Base-by-base conservation (phyloP, 2,113 vertebrate genomes). In the Baryphthengus martii region DNA sequence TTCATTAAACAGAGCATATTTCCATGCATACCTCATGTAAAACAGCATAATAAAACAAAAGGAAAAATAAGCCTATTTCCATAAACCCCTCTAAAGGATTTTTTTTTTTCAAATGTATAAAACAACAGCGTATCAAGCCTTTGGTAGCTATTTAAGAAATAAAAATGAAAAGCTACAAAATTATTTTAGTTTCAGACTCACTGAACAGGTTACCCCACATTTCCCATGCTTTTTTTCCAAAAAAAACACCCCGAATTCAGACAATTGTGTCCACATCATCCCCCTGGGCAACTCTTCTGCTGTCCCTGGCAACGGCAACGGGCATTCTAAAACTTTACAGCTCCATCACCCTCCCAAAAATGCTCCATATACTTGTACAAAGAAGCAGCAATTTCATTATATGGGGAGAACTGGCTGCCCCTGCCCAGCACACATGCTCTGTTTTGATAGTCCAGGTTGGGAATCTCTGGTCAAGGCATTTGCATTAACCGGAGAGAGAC, bases 301-400 rank as follows among this genome's bases (percentile, higher is more conserved):
- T 59, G 20, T 68, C 49, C 26, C 50, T 52, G 26, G 29, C 50
- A 67, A 39, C 15, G 87, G 13, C 33, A 81, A 35, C 9, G 72
- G 12, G 12, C 11, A 55, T 17, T 24, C 33, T 68, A 65, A 82
- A 74, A 31, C 8, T 14, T 10, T 33, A 35, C 45, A 72, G 25
- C 7, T 73, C 35, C 47, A 42, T 23, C 17, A 24, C 23, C 14
- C 5, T 50, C 44, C 2, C 1, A 26, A 35, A 74, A 62, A 20
- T 0, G 3, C 6, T 78, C 39, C n/a, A n/a, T 2, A 0, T 33
- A 67, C 23, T 13, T 19, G 33, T 18, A 19, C 1, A 1, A 55
- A 40, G 31, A 0, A 58, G 63, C 8, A 62, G 31, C 25, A 42
- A 0, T 1, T 17, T 42, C 40, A 4, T 65, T 12, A 10, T 13